Evolutionary conservation across 2,888 invertebrate genomes (phyloP).

Genomic region (Mesorhabditis belari): DNA sequence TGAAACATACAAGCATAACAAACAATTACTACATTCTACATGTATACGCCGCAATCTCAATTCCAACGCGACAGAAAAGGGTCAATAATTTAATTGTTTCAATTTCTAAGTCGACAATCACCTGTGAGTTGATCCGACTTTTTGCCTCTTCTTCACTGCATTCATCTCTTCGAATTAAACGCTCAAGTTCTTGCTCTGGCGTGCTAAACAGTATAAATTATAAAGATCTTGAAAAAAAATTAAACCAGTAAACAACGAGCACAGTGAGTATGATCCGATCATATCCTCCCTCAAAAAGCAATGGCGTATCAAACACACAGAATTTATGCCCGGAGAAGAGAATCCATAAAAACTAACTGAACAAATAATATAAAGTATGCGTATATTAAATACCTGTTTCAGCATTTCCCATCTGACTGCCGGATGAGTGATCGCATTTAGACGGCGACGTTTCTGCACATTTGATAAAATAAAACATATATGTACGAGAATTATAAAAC

Average conservation of each 20-base stretch:
- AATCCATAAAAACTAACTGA: background rate
- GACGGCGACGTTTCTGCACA: constrained; percentile 31
- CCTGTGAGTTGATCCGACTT: constrained; percentile 37
- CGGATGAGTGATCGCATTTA: constrained; percentile 45
- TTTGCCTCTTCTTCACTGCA: constrained; percentile 31
- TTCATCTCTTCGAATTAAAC: constrained; percentile 38
- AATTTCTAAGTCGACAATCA: constrained; percentile 23
- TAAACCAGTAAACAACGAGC: constrained; percentile 43
- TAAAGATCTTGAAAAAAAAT: background rate
- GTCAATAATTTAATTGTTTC: no score
- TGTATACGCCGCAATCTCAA: no score
- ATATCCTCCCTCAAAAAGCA: constrained; percentile 43
- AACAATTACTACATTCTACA: no score
- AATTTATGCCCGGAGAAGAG: constrained; percentile 9
- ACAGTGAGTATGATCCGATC: constrained; percentile 35
- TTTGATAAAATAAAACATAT: background rate
- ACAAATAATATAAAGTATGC: background rate
- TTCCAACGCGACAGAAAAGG: no score
- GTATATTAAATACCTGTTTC: constrained; percentile 9
- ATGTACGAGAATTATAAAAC: constrained; percentile 7
- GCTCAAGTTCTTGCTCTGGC: constrained; percentile 34
- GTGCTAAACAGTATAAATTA: constrained; percentile 21
- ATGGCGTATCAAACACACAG: constrained; percentile 44
- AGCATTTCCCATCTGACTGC: constrained; percentile 41
- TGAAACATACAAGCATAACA: background rate